A percentile compares a stretch with the other conserved stretches of the same genome.
Conservation (phyloP, 2,113 vertebrate genomes). For the Oryctolagus cuniculus region DNA sequence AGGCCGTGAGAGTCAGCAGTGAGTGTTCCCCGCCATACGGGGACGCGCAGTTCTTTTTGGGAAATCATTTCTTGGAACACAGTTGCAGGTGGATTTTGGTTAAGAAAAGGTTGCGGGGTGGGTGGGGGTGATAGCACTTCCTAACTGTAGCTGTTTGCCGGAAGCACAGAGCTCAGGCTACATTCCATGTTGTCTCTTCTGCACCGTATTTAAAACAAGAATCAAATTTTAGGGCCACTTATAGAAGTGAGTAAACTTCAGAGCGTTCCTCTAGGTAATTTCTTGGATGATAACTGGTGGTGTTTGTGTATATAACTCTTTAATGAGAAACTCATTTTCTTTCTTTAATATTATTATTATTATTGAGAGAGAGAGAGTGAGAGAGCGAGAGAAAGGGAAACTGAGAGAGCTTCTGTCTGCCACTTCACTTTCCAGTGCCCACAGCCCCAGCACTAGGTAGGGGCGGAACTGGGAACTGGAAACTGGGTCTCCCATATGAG, state of each 20-base stretch:
- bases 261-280: not conserved
- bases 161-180: not conserved
- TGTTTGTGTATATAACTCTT: not conserved
- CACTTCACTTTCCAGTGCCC: no score
- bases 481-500: no score
- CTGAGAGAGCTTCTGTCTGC: no score
- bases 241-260: not conserved
- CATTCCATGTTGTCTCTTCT: not conserved
- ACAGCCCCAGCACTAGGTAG: no score
- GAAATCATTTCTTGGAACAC: not conserved
- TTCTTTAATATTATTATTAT: no score
- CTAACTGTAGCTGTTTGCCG: not conserved
- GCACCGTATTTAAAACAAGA: not conserved
- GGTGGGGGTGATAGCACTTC: not conserved
- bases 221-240: not conserved
- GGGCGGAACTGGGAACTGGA: no score
- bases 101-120: not conserved
- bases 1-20: not conserved
- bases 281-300: not conserved
- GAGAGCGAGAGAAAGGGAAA: no score
- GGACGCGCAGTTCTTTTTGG: not conserved
- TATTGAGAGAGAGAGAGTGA: no score
- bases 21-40: not conserved
- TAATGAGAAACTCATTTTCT: not conserved
- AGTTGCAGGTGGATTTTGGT: not conserved